These are phyloP conservation scores for Dione vanillae DNA, from an alignment of 2,888 invertebrate species.

Conservation along the genomic window DNA sequence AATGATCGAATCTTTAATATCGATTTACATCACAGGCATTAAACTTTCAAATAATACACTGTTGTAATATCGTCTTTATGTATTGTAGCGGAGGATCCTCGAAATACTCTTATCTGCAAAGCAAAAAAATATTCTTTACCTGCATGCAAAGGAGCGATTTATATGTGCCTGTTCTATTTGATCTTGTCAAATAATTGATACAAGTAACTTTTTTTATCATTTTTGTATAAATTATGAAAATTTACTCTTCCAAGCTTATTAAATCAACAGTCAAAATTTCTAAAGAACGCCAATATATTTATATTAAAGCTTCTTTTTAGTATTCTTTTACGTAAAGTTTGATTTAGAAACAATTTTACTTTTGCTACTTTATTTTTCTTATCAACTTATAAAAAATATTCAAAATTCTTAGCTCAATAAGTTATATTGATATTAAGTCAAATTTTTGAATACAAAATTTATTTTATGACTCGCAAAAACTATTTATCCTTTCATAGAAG, in stretches of 20 bases:
- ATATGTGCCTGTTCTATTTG: constrained; percentile 30
- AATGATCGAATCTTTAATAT: constrained; percentile 81
- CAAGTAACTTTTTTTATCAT: constrained; percentile 30
- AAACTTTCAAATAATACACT: constrained; percentile 47
- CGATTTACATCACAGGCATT: constrained; percentile 63
- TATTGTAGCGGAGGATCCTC: constrained; percentile 32
- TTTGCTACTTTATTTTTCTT: constrained; percentile 18
- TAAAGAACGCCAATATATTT: constrained; percentile 23
- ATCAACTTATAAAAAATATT: constrained; percentile 1
- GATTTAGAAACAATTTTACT: constrained; percentile 12
- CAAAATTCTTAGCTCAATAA: not conserved
- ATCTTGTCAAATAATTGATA: constrained; percentile 33
- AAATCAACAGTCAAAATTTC: not conserved
- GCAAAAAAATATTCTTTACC: constrained; percentile 59
- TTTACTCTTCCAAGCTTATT: constrained; percentile 14
- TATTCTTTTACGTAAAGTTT: constrained; percentile 15
- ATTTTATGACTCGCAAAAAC: constrained; percentile 55
- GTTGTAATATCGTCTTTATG: constrained; percentile 47
- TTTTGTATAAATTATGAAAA: constrained; percentile 17
- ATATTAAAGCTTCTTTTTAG: constrained; percentile 16
- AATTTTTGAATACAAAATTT: not conserved
- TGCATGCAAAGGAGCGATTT: constrained; percentile 63
- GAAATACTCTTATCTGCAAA: constrained; percentile 17
- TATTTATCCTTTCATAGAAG: constrained; percentile 75
- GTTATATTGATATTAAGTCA: constrained; percentile 15